phyloP scores from a whole-genome alignment of 2,797 vertebrate species.

The Esox masquinongy region DNA sequence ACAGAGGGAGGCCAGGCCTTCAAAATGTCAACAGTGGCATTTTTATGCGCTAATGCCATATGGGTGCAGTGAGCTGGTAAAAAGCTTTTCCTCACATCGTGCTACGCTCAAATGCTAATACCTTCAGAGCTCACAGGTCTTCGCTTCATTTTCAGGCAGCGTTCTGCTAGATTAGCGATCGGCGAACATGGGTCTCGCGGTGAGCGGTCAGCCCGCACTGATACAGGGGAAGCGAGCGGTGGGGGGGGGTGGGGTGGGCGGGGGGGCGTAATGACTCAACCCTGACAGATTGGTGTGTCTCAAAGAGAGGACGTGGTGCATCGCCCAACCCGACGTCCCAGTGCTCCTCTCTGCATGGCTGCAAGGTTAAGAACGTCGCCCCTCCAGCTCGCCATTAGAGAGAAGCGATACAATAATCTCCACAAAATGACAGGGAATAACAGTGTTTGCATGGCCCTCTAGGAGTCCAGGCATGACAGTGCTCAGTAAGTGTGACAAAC shows the following conservation, averaged over 20 bases:
- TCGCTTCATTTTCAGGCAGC: constrained; percentile 71
- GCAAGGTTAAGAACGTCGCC: constrained; percentile 35
- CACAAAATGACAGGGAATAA: constrained; percentile 58
- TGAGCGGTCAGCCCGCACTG: constrained; percentile 68
- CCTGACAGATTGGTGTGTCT: constrained; percentile 67
- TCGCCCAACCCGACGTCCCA: constrained; percentile 32
- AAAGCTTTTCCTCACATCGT: constrained; percentile 77
- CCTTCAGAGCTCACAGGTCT: constrained; percentile 69
- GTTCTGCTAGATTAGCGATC: constrained; percentile 78
- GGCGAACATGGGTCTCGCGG: constrained; percentile 61
- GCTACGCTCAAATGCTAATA: constrained; percentile 80
- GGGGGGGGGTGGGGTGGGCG: constrained; percentile 67
- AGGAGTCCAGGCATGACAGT: constrained; percentile 43
- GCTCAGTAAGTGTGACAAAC: constrained; percentile 52
- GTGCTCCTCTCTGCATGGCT: constrained; percentile 38
- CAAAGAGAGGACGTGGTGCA: constrained; percentile 38
- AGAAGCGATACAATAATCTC: constrained; percentile 29
- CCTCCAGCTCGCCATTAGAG: constrained; percentile 37
- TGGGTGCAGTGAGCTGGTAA: constrained; percentile 75
- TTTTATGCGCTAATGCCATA: constrained; percentile 77
- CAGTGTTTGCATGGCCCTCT: constrained; percentile 36
- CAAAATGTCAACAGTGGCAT: constrained; percentile 79
- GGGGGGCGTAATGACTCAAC: constrained; percentile 71
- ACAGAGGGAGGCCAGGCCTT: constrained; percentile 64
- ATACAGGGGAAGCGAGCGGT: constrained; percentile 69